Evolutionary conservation across 2,797 vertebrate species (phyloP), one percentile per base, ranked within the genome.

Genomic region (Phrynocephalus forsythii): DNA sequence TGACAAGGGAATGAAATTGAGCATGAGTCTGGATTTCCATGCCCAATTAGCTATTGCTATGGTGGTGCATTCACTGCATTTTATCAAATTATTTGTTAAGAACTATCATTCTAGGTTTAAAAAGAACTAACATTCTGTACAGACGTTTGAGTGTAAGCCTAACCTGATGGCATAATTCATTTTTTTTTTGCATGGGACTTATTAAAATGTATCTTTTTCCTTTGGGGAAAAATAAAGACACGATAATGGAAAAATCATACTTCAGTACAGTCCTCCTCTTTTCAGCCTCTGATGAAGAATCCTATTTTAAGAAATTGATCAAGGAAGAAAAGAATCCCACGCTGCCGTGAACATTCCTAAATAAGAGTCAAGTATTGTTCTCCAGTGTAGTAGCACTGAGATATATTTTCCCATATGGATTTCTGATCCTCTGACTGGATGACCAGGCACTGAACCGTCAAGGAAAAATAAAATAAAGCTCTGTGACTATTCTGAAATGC

Each of bases 281-380:
- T 99, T 97, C 98, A 99, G 97, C 98, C 98, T 97, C 97, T 98
- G 97, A 98, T 98, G 98, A 99, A 98, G 98, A 99, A 98, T 96
- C 97, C 97, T 97, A 98, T 98, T 98, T 98, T 99, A 98, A 98
- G 98, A 98, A 98, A 99, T 97, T 98, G 98, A 99, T 95, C 97
- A 97, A 97, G 96, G 97, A 98, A 97, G 94, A 97, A 97, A 95
- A 96, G 96, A 96, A 94, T 94, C 92, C 96, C 96, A 95, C 93
- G 95, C 96, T 93, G 95, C 95, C 96, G 95, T 95, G 92, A 97
- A 96, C 95, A 95, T 95, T 97, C 97, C 96, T 96, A 96, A 96
- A 95, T 97, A 97, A 97, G 95, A 95, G 96, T 95, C 96, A 90
- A 96, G 94, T 95, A 92, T 97, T 97, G 95, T 94, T 94, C 96